phyloP scores from a whole-genome alignment of 2,797 vertebrate genomes.

The Anguilla megastoma region DNA sequence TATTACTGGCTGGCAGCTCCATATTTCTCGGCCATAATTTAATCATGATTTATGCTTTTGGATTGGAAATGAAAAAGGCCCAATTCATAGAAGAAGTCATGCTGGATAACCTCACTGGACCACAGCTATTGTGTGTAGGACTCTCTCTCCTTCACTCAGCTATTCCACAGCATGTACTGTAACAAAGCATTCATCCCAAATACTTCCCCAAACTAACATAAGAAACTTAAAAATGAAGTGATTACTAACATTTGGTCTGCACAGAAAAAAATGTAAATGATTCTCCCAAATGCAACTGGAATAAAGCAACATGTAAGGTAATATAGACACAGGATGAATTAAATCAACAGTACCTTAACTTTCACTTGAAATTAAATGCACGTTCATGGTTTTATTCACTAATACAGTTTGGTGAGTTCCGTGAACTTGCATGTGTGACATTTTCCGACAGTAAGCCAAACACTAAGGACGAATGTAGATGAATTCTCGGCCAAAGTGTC shows the following conservation, averaged over 20 bases:
- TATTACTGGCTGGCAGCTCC: constrained; percentile 43
- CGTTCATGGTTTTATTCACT: too few species aligned
- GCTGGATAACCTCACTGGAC: too few species aligned
- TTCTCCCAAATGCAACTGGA: not conserved
- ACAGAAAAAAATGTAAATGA: too few species aligned
- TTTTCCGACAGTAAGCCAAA: not conserved
- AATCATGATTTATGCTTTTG: constrained; percentile 42
- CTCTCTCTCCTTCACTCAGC: not conserved
- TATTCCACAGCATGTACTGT: not conserved
- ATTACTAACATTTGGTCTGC: too few species aligned
- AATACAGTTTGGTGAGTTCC: too few species aligned
- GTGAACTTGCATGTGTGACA: not conserved
- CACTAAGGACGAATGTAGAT: not conserved
- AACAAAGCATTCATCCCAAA: not conserved
- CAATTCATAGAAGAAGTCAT: not conserved
- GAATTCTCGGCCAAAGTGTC: not conserved
- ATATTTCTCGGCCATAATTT: constrained; percentile 54
- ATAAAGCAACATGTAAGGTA: not conserved
- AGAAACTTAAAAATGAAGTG: not conserved
- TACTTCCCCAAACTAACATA: not conserved
- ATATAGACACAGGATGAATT: not conserved
- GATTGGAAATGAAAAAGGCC: constrained; percentile 16
- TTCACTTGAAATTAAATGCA: too few species aligned
- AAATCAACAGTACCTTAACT: too few species aligned
- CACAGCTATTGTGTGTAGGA: not conserved